Conservation (phyloP, 2,888 invertebrate species). For the Resseliella maxima region DNA sequence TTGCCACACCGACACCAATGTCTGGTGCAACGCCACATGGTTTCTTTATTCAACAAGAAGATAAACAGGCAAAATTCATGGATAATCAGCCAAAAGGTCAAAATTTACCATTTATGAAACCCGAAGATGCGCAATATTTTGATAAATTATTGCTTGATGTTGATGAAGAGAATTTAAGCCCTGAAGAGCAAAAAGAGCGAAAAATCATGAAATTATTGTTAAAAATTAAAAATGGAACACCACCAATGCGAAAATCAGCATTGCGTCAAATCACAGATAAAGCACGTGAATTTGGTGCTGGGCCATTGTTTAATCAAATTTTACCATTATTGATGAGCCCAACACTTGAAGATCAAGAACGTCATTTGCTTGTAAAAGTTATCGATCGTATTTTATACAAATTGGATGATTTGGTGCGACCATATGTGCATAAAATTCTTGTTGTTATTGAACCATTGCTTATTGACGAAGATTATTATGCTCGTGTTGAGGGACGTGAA, state of each 20-base stretch:
- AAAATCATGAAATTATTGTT: constrained; percentile 98
- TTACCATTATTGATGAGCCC: constrained; percentile 99
- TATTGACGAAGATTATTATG: constrained; percentile 99
- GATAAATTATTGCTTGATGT: constrained; percentile 98
- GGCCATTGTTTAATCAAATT: constrained; percentile 98
- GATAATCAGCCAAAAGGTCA: constrained; percentile 97
- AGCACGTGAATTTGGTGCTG: constrained; percentile 97
- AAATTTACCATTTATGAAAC: constrained; percentile 98
- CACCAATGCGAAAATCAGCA: constrained; percentile 99
- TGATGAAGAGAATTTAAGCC: constrained; percentile 93
- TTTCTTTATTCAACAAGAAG: constrained; percentile 94
- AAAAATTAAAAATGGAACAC: constrained; percentile 99
- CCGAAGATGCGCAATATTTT: constrained; percentile 99
- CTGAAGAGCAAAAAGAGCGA: constrained; percentile 97
- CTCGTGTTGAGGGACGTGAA: constrained; percentile 98
- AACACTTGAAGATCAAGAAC: constrained; percentile 98
- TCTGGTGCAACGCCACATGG: constrained; percentile 86
- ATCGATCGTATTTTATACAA: constrained; percentile 99
- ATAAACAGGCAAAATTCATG: constrained; percentile 84
- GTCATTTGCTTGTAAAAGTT: constrained; percentile 98
- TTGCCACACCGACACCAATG: constrained; percentile 98
- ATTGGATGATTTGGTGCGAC: constrained; percentile 96
- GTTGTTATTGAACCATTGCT: constrained; percentile 98
- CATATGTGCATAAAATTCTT: constrained; percentile 99
- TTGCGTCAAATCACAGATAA: constrained; percentile 98